A percentile compares a stretch with the other conserved stretches of the same genome.
Conservation (phyloP, 1,140 invertebrate species). For the Drosophila athabasca region DNA sequence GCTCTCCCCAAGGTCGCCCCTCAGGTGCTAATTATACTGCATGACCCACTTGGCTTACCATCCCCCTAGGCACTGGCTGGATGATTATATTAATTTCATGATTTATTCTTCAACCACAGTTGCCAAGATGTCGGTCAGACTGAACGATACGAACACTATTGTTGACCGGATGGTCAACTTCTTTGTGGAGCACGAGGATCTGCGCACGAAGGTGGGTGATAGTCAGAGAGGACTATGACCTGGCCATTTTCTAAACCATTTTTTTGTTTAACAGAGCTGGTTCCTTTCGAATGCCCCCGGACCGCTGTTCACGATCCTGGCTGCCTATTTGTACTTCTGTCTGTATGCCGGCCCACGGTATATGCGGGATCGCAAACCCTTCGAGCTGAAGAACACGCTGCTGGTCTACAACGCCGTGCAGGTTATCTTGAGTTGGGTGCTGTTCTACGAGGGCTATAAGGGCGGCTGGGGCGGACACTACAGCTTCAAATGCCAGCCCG, state of each 20-base stretch:
- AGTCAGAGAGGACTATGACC: neutral
- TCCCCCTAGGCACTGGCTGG: neutral
- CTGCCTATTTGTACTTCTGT: conserved; percentile 90
- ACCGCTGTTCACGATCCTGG: conserved; percentile 89
- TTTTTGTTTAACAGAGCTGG: conserved; percentile 88
- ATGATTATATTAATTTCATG: conserved; percentile 13
- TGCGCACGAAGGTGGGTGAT: conserved; percentile 71
- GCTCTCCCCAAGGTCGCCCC: conserved; percentile 18
- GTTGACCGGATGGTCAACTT: conserved; percentile 82
- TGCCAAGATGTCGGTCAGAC: conserved; percentile 68
- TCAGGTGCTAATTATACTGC: conserved; percentile 56
- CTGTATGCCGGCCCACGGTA: conserved; percentile 88
- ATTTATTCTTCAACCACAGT: conserved; percentile 45
- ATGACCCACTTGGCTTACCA: conserved; percentile 6
- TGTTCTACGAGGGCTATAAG: conserved; percentile 88
- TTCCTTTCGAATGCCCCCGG: conserved; percentile 92
- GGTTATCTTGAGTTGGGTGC: conserved; percentile 89
- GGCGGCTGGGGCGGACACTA: conserved; percentile 90
- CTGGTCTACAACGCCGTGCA: conserved; percentile 92
- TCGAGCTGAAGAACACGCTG: conserved; percentile 89
- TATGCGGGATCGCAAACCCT: conserved; percentile 94
- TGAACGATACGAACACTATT: conserved; percentile 78
- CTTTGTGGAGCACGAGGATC: conserved; percentile 82
- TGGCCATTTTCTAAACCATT: neutral
- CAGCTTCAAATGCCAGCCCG: conserved; percentile 92